A percentile compares a stretch with the other conserved stretches of the same genome.
These are phyloP conservation scores for Cephus rjabovi DNA, from an alignment of 2,888 invertebrate genomes.

Conservation along the genomic window DNA sequence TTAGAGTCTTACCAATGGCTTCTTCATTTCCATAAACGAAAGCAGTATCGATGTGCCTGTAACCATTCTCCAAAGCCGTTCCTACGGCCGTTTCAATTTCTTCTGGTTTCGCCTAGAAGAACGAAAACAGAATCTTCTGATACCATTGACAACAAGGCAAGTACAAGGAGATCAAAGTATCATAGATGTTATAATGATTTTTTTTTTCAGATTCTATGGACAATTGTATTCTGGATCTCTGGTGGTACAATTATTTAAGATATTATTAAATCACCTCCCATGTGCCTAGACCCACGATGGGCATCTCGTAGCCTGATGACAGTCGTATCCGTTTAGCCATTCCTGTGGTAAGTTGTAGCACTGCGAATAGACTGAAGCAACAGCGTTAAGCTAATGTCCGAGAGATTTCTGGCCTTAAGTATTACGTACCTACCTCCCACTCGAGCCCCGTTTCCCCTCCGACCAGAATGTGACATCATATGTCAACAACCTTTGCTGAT, in stretches of 20 bases:
- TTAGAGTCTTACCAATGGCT: slow-evolving; percentile 77
- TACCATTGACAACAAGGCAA: neutral
- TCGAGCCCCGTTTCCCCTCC: too few species aligned
- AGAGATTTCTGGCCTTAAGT: too few species aligned
- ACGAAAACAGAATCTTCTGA: neutral
- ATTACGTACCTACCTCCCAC: too few species aligned
- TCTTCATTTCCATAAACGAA: slow-evolving; percentile 84
- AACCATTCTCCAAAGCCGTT: slow-evolving; percentile 77
- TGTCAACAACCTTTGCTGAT: too few species aligned
- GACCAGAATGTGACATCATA: too few species aligned
- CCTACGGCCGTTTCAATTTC: slow-evolving; percentile 75
- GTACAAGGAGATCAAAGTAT: neutral
- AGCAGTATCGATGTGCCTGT: slow-evolving; percentile 84
- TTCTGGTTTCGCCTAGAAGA: slow-evolving; percentile 72
- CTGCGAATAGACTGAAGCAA: neutral
- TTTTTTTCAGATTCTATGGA: neutral
- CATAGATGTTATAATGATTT: neutral
- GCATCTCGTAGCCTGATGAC: slow-evolving; percentile 71
- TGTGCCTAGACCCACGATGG: slow-evolving; percentile 79
- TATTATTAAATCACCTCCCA: slow-evolving; percentile 72
- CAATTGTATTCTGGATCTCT: neutral
- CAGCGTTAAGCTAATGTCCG: too few species aligned
- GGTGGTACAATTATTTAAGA: neutral
- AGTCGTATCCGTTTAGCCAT: slow-evolving; percentile 48
- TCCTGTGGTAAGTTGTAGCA: neutral